Conservation (phyloP, 2,113 vertebrate genomes). For the Chloroceryle aenea region DNA sequence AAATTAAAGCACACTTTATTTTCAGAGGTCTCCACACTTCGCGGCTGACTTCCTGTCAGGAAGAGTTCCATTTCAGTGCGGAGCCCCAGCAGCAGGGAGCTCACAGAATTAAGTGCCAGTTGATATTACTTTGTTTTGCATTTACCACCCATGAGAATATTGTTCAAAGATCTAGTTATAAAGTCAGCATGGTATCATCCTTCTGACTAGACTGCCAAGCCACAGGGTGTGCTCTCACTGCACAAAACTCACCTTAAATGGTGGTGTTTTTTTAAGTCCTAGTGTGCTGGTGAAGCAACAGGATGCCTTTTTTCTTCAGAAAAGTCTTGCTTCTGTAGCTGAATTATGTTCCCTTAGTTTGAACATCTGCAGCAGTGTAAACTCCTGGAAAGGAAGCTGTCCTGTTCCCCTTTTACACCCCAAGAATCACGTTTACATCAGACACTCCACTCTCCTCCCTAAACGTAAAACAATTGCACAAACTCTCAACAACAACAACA, state of each 20-base stretch:
- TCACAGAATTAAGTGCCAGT: slow-evolving; percentile 95
- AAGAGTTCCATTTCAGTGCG: slow-evolving; percentile 86
- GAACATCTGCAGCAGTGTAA: slow-evolving; percentile 56
- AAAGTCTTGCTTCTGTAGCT: slow-evolving; percentile 55
- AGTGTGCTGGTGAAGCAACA: slow-evolving; percentile 81
- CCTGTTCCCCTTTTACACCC: background rate
- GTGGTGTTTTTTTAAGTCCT: slow-evolving; percentile 78
- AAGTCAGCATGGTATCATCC: slow-evolving; percentile 85
- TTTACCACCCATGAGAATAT: slow-evolving; percentile 88
- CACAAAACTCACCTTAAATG: slow-evolving; percentile 85
- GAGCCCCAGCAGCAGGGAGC: slow-evolving; percentile 88
- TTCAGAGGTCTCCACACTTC: slow-evolving; percentile 85
- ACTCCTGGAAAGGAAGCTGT: slow-evolving; percentile 25
- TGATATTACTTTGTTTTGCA: slow-evolving; percentile 96
- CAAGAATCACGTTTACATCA: background rate
- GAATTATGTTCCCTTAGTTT: slow-evolving; percentile 63
- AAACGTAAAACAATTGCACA: slow-evolving; percentile 5
- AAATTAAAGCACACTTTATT: slow-evolving; percentile 91
- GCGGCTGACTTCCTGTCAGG: slow-evolving; percentile 92
- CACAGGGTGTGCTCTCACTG: slow-evolving; percentile 77
- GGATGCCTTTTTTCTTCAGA: slow-evolving; percentile 77
- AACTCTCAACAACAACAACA: background rate
- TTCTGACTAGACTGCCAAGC: slow-evolving; percentile 82
- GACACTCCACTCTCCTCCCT: background rate
- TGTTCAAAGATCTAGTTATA: slow-evolving; percentile 87